Base-by-base conservation (phyloP, 2,888 invertebrate species). In the Pristionchus exspectatus region DNA sequence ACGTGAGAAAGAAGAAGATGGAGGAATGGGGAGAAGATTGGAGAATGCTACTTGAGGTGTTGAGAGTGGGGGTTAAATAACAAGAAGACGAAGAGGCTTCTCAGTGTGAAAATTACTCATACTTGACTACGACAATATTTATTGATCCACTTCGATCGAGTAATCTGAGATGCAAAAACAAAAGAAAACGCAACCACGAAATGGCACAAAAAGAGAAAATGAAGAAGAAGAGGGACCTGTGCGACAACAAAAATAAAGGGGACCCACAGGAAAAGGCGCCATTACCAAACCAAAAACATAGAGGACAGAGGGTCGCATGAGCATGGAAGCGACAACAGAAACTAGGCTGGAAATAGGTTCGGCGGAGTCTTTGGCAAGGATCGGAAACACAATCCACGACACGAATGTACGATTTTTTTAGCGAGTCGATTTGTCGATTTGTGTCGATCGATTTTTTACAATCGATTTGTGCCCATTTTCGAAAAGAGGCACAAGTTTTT, bases 31-130 rank as follows among this genome's bases (percentile, higher is more conserved):
- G 74, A 18, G 30, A 33, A 33, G 74, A 74, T 18, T 77, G 44
- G 21, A 50, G 77, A 77, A 77, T 77, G 77, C 77, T 38, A n/a
- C 38, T n/a, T 77, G 77, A 77, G 77, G 77, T 77, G 77, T 77
- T 50, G 74, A 66, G 66, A 66, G 74, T 33, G 38, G 7, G 44
- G 77, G 50, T 77, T 44, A 44, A 12, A 77, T 44, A 38, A 44
- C 77, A 44, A 77, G 24, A 44, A 33, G 44, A 72, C 2, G 74
- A 33, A 74, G 74, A 66, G n/a, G 66, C 74, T 30, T 33, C 30
- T 33, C 24, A 44, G 24, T 7, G 2, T 12, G 77, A 77, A 50
- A 24, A 18, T 77, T 77, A 18, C 44, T 77, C 77, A 44, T 44
- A 18, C 44, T 5, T 44, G 44, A 77, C 44, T n/a, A 77, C 18